Base-by-base conservation (phyloP, 2,888 invertebrate genomes). In the Erpobdella octoculata region DNA sequence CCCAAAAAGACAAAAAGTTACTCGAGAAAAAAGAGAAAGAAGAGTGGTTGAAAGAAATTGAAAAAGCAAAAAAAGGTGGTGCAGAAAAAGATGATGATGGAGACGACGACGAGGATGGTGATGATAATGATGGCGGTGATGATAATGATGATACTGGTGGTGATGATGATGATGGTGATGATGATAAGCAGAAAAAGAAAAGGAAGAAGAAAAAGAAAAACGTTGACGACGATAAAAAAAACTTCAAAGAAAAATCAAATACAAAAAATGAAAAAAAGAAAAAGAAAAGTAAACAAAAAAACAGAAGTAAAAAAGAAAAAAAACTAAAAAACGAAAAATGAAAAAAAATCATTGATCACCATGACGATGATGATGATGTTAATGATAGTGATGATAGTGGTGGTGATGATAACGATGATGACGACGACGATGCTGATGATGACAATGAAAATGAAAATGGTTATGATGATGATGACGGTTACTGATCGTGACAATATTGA, bases 371-470 rank as follows among this genome's bases (percentile, higher is more conserved):
- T 41, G 46, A n/a, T n/a, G n/a, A n/a, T n/a, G n/a, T n/a, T n/a
- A n/a, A n/a, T n/a, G n/a, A n/a, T n/a, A n/a, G n/a, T n/a, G 46
- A 41, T n/a, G n/a, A 41, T 41, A n/a, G n/a, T 41, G 46, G n/a
- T 41, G 46, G n/a, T 41, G 46, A 41, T 41, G 46, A 41, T 41
- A n/a, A 41, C 46, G 46, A 41, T 41, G 46, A 41, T 41, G 46
- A n/a, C n/a, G n/a, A n/a, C n/a, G n/a, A n/a, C n/a, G n/a, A n/a
- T n/a, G n/a, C n/a, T n/a, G n/a, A n/a, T n/a, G n/a, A n/a, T n/a
- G n/a, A n/a, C n/a, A n/a, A n/a, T n/a, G n/a, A n/a, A n/a, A n/a
- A n/a, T n/a, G n/a, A n/a, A n/a, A n/a, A n/a, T n/a, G n/a, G n/a
- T n/a, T n/a, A n/a, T n/a, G n/a, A n/a, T n/a, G n/a, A 41, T 41